Base-by-base conservation (phyloP, 2,113 vertebrate genomes). In the Proteles cristata region DNA sequence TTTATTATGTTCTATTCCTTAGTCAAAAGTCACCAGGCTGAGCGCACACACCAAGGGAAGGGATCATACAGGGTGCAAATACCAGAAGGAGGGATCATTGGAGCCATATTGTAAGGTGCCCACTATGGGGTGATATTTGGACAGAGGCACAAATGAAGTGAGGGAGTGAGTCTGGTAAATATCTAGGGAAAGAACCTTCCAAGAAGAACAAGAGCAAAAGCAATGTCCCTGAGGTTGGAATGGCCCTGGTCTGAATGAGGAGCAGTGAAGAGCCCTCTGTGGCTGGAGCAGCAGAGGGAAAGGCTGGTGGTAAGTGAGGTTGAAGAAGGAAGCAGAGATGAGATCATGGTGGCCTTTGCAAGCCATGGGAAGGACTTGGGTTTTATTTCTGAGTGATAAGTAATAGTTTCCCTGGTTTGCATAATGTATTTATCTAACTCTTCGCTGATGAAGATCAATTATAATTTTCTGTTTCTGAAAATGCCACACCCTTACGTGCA, bases 381-480 rank as follows among this genome's bases (percentile, higher is more conserved):
- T 14, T 71, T 84, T 87, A 84, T 63, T 91, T 81, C 84, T 66
- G 58, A 77, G 17, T 12, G 21, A n/a, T 39, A 55, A 82, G n/a
- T 84, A 88, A 21, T 5, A 68, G 17, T 63, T 19, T 79, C 17
- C 35, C 7, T 81, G 68, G 4, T 48, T 58, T 50, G 21, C 28
- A 43, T 66, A 15, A 33, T 93, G 16, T 69, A 65, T 61, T 68
- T 86, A 82, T 77, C 4, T 69, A 43, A 39, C 39, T 19, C 7
- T 43, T 86, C 39, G 45, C 45, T 73, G 43, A 14, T 19, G 10
- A 88, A 82, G 66, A 90, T 58, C 5, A 74, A 4, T 87, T 85
- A 8, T 43, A 84, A 84, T 83, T 85, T 91, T 87, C 71, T 76
- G 11, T 74, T 93, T 95, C 65, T 94, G 55, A 96, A 86, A 92